phyloP scores from a whole-genome alignment of 1,140 invertebrate species.

The Euura saliciscinereae region DNA sequence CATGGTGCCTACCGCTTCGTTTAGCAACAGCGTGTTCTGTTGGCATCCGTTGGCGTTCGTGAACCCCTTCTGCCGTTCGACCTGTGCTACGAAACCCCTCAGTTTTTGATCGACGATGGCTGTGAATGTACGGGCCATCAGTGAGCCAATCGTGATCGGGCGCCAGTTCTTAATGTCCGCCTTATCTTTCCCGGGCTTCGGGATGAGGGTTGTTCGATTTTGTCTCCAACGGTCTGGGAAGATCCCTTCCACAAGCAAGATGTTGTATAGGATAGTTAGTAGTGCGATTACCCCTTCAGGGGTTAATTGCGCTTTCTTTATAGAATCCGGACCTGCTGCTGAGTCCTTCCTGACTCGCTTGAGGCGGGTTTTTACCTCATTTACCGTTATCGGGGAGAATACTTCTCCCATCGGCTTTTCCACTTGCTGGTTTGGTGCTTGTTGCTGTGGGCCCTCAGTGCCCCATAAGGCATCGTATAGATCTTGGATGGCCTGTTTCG shows the following conservation, averaged over 20 bases:
- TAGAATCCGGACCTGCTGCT: neutral
- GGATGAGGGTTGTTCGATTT: slow-evolving; percentile 33
- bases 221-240: slow-evolving; percentile 25
- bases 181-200: slow-evolving; percentile 28
- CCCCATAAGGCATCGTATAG: neutral
- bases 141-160: slow-evolving; percentile 33
- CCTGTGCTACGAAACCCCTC: neutral
- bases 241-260: neutral
- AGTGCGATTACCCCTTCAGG: neutral
- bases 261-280: slow-evolving; percentile 21
- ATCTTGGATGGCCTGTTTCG: neutral
- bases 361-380: slow-evolving; percentile 18
- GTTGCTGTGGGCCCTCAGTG: neutral
- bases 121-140: slow-evolving; percentile 23
- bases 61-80: slow-evolving; percentile 32
- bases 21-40: slow-evolving; percentile 21
- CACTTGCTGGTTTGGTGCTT: neutral
- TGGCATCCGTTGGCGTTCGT: slow-evolving; percentile 25
- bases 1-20: neutral
- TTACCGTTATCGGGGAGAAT: neutral
- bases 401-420: neutral
- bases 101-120: slow-evolving; percentile 16
- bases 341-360: neutral
- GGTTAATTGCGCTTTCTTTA: neutral
- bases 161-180: slow-evolving; percentile 24